Evolutionary conservation across 2,797 vertebrate genomes (phyloP).

Genomic region (Nyctibius grandis): DNA sequence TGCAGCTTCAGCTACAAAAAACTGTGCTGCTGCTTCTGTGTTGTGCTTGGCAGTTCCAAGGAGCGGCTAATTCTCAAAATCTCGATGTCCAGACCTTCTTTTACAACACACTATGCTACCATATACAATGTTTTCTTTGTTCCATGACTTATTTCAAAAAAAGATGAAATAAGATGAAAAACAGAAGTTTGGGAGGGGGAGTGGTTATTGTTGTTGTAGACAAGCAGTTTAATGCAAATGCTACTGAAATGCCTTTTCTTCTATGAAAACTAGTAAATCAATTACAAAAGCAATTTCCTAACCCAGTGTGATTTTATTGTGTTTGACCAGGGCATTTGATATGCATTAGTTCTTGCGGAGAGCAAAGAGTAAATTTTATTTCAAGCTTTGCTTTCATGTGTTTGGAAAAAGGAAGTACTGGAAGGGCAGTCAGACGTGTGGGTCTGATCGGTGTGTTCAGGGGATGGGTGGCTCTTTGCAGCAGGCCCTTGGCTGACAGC

Average conservation of each 20-base stretch:
- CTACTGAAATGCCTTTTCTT: constrained; percentile 65
- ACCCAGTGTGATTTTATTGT: constrained; percentile 68
- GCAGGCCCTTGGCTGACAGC: neutral
- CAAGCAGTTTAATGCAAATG: constrained; percentile 68
- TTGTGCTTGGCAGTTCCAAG: neutral
- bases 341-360: constrained; percentile 69
- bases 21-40: accelerated
- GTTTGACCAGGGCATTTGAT: constrained; percentile 69
- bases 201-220: constrained; percentile 34
- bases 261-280: constrained; percentile 70
- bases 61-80: neutral
- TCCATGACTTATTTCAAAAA: neutral
- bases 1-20: neutral
- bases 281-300: constrained; percentile 72
- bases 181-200: neutral
- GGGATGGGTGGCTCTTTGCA: neutral
- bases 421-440: neutral
- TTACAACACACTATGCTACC: neutral
- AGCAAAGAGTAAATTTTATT: constrained; percentile 66
- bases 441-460: neutral
- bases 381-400: constrained; percentile 37
- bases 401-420: neutral
- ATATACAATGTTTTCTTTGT: neutral
- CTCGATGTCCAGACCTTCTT: neutral
- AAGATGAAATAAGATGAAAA: constrained; percentile 51